Evolutionary conservation across 2,113 vertebrate species (phyloP), one percentile per base, ranked within the genome.

Genomic region (Cavia aperea): DNA sequence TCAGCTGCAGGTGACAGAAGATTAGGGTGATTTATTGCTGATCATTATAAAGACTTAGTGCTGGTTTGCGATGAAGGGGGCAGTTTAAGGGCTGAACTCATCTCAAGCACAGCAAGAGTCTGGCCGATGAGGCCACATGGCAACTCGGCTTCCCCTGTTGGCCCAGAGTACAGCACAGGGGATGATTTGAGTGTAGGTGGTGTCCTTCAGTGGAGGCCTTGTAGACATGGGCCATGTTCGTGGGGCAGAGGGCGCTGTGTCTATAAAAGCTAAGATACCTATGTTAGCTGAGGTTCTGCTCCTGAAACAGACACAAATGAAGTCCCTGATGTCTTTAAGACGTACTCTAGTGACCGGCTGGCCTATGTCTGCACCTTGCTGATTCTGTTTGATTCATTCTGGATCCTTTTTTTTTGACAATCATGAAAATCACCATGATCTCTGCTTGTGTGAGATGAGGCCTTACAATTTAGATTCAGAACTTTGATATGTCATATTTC

Each of bases 311-410:
- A 93, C 93, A 60, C n/a, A 3, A 12, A 89, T 93, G 84, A 94
- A 94, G 77, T 88, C 54, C 82, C 0, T 94, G 31, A 85, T 94
- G 97, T 97, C 81, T 84, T 70, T 97, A 94, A 96, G 70, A 93
- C 92, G 95, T 95, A 97, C 91, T 97, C 96, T 97, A 94, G 83
- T 96, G 96, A 94, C 93, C 93, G 89, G 97, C 95, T 96, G 95
- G 95, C 95, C 87, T 96, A 60, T 97, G 86, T 97, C 88, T 95
- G 78, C 70, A 43, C 5, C 39, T 46, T 46, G 72, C 19, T 72
- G n/a, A 46, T 96, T 96, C 60, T 95, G 97, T 95, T 4, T 95
- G 94, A 97, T 97, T 95, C 94, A 86, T 95, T 95, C 96, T 98
- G 96, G 93, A 96, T 75, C 70, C 33, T 60, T 60, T 60, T 60